Conservation (phyloP, 2,797 vertebrate species). For the Coendou prehensilis region DNA sequence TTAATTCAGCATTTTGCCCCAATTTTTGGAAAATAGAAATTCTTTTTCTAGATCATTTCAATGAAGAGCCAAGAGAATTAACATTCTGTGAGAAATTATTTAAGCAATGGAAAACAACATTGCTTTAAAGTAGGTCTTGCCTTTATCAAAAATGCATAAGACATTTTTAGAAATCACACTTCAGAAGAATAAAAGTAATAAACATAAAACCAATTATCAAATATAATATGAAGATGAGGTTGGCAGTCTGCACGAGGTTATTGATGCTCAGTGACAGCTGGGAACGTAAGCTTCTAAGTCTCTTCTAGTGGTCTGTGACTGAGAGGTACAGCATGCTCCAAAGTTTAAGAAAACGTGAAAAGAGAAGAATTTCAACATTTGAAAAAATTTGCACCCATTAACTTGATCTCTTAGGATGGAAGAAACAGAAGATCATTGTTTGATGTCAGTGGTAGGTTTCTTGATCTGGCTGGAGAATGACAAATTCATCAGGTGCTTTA, state of each 20-base stretch:
- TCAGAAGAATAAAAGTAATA: constrained; percentile 25
- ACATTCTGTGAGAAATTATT: constrained; percentile 62
- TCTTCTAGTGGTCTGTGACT: not conserved
- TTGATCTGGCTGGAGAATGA: not conserved
- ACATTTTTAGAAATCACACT: constrained; percentile 70
- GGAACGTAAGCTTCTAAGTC: not conserved
- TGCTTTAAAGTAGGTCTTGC: constrained; percentile 58
- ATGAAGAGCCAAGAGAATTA: constrained; percentile 49
- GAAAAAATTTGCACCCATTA: not conserved
- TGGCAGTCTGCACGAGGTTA: not conserved
- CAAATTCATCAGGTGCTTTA: not conserved
- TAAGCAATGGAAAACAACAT: not conserved
- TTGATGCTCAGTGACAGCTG: not conserved
- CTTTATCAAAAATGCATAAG: constrained; percentile 37
- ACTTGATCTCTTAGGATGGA: not conserved
- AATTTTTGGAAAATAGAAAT: constrained; percentile 37
- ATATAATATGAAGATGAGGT: not conserved
- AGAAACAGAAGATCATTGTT: not conserved
- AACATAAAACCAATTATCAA: not conserved
- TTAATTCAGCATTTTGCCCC: constrained; percentile 46
- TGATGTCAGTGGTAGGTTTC: not conserved
- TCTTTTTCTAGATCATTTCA: constrained; percentile 54
- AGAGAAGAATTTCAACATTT: constrained; percentile 13
- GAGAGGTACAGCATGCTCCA: not conserved
- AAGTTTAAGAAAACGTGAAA: not conserved